Conservation (phyloP, 2,113 vertebrate genomes). For the Perca flavescens region DNA sequence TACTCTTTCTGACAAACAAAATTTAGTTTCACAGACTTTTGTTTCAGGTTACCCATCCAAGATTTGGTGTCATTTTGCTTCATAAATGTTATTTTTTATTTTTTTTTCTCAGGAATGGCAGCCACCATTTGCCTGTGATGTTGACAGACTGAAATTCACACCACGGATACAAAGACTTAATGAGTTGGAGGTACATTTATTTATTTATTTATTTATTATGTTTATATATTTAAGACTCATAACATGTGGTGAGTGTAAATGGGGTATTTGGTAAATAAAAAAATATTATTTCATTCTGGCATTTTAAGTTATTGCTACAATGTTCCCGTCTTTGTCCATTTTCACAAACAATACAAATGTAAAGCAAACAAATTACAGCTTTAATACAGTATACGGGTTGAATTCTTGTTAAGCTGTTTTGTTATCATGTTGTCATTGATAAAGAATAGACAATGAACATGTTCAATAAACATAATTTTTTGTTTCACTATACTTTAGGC, state of each 20-base stretch:
- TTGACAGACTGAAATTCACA: constrained; percentile 97
- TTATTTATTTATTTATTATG: background rate
- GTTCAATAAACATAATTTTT: background rate
- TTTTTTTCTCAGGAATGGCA: constrained; percentile 91
- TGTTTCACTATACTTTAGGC: constrained; percentile 83
- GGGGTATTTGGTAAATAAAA: background rate
- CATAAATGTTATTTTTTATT: constrained; percentile 17
- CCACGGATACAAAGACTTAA: constrained; percentile 98
- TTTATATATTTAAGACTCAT: background rate
- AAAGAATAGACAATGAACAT: background rate
- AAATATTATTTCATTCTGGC: background rate
- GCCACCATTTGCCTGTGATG: constrained; percentile 97
- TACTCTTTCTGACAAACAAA: background rate
- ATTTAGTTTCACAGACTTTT: background rate
- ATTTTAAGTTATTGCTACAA: background rate
- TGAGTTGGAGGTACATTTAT: constrained; percentile 92
- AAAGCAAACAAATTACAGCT: background rate
- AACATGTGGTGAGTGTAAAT: background rate
- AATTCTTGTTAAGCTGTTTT: background rate
- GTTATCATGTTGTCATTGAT: background rate
- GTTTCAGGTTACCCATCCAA: background rate
- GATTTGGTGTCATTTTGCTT: constrained; percentile 5
- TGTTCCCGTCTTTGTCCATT: background rate
- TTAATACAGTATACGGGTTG: background rate
- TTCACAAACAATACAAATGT: background rate